Evolutionary conservation across 1,140 invertebrate genomes (phyloP), one percentile per base, ranked within the genome.

Genomic region (Frieseomelitta varia): DNA sequence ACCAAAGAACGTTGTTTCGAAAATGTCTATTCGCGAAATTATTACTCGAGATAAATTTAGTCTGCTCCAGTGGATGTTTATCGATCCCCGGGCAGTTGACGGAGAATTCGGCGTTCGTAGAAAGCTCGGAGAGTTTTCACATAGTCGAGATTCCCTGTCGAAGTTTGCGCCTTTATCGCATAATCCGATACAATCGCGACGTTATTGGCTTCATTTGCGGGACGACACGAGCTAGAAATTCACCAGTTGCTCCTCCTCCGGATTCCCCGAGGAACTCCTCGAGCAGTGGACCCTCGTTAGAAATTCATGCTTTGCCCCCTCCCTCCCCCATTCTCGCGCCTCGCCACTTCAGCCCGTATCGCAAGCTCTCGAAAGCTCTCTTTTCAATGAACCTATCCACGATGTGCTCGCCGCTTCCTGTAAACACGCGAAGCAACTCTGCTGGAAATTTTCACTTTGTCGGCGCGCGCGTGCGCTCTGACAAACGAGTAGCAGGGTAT

Each of bases 231-330:
- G 47, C 73, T 72, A 84, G 87, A 87, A 75, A 86, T 88, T 89
- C 87, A 89, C 87, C 87, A 88, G 88, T 89, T 88, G 87, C 87
- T 88, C 76, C 72, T 47, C 39, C 39, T 30, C 30, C 30, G 30
- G 8, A 67, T 58, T 76, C 79, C 56, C 47, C 27, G 79, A 84
- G 72, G 19, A 53, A 53, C 72, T 86, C 61, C 39, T 85, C 69
- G 82, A 89, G 81, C 84, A 79, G 77, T 71, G 79, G 8, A 47
- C 39, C 75, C 87, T 90, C 85, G 87, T 93, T 92, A 93, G 89
- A 87, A 89, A 93, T 92, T 93, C 86, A 89, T 83, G 80, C 68
- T 47, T 21, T n/a, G n/a, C 72, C 1, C 24, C 21, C 56, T 2
- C 47, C 56, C 12, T 27, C n/a, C 6, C n/a, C 39, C 39, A 47